Evolutionary conservation across 2,888 invertebrate species (phyloP), one percentile per base, ranked within the genome.

Genomic region (Drosophila meridiana): DNA sequence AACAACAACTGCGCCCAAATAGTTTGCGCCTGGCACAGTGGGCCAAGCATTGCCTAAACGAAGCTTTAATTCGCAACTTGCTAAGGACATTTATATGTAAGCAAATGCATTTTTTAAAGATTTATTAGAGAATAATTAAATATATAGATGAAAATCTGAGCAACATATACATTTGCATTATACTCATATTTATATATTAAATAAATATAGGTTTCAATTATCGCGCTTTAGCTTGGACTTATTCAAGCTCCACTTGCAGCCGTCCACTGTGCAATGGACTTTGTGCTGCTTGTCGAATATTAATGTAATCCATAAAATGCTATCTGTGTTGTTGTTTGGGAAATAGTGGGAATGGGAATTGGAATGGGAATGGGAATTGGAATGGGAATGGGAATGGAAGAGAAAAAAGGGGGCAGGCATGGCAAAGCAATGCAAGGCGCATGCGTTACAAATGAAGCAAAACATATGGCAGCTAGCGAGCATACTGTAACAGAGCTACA

Each of bases 261-360:
- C 9, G 11, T 36, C 6, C 89, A 85, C 77, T 79, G 85, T 85
- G 50, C 66, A 53, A 42, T 70, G 68, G 36, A 73, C 78, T 75
- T 64, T 48, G 50, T 63, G 34, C 36, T 58, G 55, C 52, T 60
- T 69, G 55, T 76, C 71, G 66, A 61, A 69, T 66, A 76, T 79
- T 70, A 75, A 69, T 83, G 85, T 89, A 79, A 82, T 77, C 85
- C 84, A 83, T 73, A 71, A 74, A 76, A 65, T 50, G 72, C 70
- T 78, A 74, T 78, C 76, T 79, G 63, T 73, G 57, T 73, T 78
- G 59, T 63, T 73, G 81, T 73, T 61, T 61, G 56, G 60, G 55
- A 53, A 78, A 65, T 56, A 64, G 65, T 50, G 11, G 67, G 14
- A 64, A 52, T 56, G 68, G 40, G 42, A 67, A 43, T 38, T 47